These are phyloP conservation scores for Himalopsyche japonica DNA, from an alignment of 2,888 invertebrate genomes.

Conservation along the genomic window DNA sequence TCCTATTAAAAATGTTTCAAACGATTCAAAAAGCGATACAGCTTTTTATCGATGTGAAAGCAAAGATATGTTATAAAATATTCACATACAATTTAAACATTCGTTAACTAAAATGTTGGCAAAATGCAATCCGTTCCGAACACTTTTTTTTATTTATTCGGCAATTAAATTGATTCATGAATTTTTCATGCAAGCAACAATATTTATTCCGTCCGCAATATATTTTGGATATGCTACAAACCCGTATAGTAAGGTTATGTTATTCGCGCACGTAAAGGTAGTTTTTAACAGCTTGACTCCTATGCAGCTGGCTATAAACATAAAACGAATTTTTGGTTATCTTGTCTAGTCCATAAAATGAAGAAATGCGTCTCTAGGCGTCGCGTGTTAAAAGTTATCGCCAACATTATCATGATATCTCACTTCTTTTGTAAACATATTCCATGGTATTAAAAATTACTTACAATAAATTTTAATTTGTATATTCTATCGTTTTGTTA, in stretches of 20 bases:
- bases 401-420: neutral
- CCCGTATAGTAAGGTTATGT: neutral
- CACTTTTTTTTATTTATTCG: neutral
- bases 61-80: neutral
- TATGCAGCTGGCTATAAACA: constrained; percentile 5
- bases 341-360: constrained; percentile 6
- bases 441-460: too few species aligned
- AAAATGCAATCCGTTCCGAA: neutral
- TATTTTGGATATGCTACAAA: neutral
- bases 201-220: neutral
- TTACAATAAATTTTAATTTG: too few species aligned
- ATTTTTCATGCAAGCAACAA: constrained; percentile 4
- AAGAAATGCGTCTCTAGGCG: neutral
- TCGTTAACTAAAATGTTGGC: neutral
- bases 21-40: neutral
- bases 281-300: constrained; percentile 1
- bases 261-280: neutral
- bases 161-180: constrained; percentile 5
- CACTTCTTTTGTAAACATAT: too few species aligned
- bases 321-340: constrained; percentile 20
- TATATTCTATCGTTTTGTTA: too few species aligned
- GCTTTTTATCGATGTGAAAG: neutral
- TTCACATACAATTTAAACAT: neutral
- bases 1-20: too few species aligned
- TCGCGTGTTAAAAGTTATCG: neutral